These are phyloP conservation scores for Trissolcus brochymenae DNA, from an alignment of 2,888 invertebrate species.

Conservation along the genomic window DNA sequence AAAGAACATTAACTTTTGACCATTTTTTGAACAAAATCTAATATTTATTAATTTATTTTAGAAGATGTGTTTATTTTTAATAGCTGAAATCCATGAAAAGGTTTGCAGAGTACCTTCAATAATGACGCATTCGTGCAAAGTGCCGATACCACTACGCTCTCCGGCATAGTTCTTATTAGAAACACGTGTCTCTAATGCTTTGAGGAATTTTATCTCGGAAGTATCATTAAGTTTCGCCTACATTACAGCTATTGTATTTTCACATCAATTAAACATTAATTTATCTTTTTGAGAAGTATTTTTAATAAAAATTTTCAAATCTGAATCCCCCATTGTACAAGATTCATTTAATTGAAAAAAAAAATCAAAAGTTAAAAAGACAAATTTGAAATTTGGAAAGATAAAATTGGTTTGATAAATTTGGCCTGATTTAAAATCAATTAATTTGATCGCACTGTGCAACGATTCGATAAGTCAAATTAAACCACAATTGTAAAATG, in stretches of 20 bases:
- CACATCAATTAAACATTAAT: background rate
- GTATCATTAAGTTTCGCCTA: conserved; percentile 21
- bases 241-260: conserved; percentile 1
- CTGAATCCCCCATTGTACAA: no score
- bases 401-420: background rate
- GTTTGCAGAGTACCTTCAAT: conserved; percentile 14
- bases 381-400: background rate
- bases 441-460: no score
- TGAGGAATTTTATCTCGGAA: conserved; percentile 28
- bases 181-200: conserved; percentile 20
- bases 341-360: background rate
- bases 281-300: background rate
- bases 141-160: conserved; percentile 13
- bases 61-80: conserved; percentile 3
- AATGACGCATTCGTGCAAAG: conserved; percentile 19
- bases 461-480: no score
- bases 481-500: no score
- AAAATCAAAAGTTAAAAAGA: background rate
- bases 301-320: background rate
- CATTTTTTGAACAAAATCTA: no score
- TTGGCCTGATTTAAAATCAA: background rate
- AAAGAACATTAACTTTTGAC: no score
- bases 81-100: conserved; percentile 1
- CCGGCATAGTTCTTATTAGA: conserved; percentile 34
- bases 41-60: no score